Percentiles rank a stretch among this genome's conserved stretches.
Conservation (phyloP, 1,140 invertebrate species). For the Cecropterus lyciades region DNA sequence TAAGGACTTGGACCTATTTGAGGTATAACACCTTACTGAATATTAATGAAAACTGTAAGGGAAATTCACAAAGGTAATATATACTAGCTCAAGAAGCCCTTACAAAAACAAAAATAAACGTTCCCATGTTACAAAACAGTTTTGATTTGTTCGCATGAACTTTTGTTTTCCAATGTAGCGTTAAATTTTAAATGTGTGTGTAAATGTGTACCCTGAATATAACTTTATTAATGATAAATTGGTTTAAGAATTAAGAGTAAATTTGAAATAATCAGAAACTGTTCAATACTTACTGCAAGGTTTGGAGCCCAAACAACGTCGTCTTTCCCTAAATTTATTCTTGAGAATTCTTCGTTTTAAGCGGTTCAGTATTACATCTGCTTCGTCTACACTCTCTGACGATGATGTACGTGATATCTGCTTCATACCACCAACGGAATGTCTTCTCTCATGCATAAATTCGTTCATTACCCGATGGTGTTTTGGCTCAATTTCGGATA, state of each 20-base stretch:
- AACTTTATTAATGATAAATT: too few species aligned
- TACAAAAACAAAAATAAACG: neutral
- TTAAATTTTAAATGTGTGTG: too few species aligned
- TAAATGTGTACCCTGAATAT: too few species aligned
- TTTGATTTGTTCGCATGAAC: too few species aligned
- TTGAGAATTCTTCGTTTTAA: constrained; percentile 80
- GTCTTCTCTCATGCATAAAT: constrained; percentile 60
- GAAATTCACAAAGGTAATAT: constrained; percentile 3
- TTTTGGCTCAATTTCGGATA: constrained; percentile 75
- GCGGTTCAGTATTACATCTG: constrained; percentile 78
- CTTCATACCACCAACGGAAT: constrained; percentile 67
- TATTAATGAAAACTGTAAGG: constrained; percentile 37
- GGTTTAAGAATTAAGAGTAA: too few species aligned
- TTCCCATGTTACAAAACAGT: neutral
- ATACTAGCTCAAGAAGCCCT: neutral
- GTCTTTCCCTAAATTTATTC: constrained; percentile 80
- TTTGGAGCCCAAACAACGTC: constrained; percentile 57
- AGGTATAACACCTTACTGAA: constrained; percentile 45
- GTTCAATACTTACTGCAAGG: constrained; percentile 57
- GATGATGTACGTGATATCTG: constrained; percentile 69
- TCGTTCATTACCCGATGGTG: constrained; percentile 53
- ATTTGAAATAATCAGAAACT: neutral
- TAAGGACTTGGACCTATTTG: constrained; percentile 38
- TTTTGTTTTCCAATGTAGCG: too few species aligned
- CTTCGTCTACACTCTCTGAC: constrained; percentile 82